phyloP scores from a whole-genome alignment of 1,140 invertebrate genomes.

The Leptoteleia sp. region DNA sequence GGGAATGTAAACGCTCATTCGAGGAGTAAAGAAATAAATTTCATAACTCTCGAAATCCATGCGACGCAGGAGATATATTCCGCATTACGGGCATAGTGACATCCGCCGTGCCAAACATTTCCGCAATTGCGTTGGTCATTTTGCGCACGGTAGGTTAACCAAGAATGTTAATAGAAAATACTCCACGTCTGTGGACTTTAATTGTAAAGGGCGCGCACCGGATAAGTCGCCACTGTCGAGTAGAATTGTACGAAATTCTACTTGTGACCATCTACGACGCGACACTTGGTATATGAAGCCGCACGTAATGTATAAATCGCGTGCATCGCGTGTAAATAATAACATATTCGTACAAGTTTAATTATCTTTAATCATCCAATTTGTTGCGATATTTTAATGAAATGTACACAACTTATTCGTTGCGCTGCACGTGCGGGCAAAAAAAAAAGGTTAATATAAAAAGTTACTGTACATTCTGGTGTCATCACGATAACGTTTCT shows the following conservation, averaged over 20 bases:
- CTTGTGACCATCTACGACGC: slow-evolving; percentile 31
- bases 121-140: slow-evolving; percentile 75
- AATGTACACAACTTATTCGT: neutral
- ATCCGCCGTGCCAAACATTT: slow-evolving; percentile 51
- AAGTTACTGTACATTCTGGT: too few species aligned
- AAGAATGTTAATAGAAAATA: slow-evolving; percentile 80
- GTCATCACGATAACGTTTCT: too few species aligned
- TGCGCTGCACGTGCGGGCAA: too few species aligned
- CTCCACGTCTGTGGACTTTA: slow-evolving; percentile 75
- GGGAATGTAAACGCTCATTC: neutral
- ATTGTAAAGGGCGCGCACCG: slow-evolving; percentile 69
- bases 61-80: slow-evolving; percentile 41
- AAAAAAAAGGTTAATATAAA: too few species aligned
- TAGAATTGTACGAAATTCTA: slow-evolving; percentile 60
- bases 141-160: slow-evolving; percentile 74
- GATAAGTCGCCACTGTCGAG: slow-evolving; percentile 65
- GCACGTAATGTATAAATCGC: slow-evolving; percentile 44
- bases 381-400: neutral
- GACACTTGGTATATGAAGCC: slow-evolving; percentile 9
- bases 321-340: slow-evolving; percentile 36
- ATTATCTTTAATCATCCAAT: slow-evolving; percentile 28
- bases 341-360: slow-evolving; percentile 19
- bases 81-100: slow-evolving; percentile 48
- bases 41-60: slow-evolving; percentile 48
- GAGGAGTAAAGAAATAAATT: slow-evolving; percentile 25